phyloP scores from a whole-genome alignment of 2,113 vertebrate species.

The Megalops atlanticus region DNA sequence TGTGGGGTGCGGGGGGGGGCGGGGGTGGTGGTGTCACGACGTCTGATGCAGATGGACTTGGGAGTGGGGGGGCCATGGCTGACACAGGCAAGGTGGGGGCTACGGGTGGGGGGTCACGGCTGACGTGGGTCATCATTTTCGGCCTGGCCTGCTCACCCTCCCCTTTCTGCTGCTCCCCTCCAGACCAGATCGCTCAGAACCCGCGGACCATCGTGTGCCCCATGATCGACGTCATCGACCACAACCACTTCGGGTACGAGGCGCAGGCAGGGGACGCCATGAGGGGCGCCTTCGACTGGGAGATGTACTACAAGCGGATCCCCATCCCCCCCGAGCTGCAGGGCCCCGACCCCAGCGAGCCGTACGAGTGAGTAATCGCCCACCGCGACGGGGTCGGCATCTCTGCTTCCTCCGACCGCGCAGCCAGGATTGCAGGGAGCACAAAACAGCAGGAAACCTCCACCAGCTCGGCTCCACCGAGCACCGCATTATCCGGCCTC shows the following conservation, averaged over 20 bases:
- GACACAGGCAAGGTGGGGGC: too few species aligned
- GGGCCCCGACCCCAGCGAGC: slow-evolving; percentile 82
- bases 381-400: neutral
- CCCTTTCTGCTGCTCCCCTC: slow-evolving; percentile 63
- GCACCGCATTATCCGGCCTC: too few species aligned
- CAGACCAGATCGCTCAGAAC: slow-evolving; percentile 90
- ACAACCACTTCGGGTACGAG: slow-evolving; percentile 91
- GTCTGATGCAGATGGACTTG: too few species aligned
- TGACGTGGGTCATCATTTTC: too few species aligned
- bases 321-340: slow-evolving; percentile 86
- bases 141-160: slow-evolving; percentile 44
- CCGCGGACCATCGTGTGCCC: slow-evolving; percentile 88
- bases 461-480: too few species aligned
- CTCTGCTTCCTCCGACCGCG: neutral
- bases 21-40: too few species aligned
- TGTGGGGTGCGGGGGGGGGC: neutral
- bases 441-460: too few species aligned
- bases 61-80: too few species aligned
- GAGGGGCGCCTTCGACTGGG: slow-evolving; percentile 91
- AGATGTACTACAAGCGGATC: slow-evolving; percentile 93
- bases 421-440: too few species aligned
- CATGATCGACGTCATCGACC: slow-evolving; percentile 93
- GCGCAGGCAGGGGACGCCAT: slow-evolving; percentile 88
- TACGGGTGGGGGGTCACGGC: too few species aligned
- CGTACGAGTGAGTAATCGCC: slow-evolving; percentile 84